Percentiles rank a stretch among this genome's conserved stretches.
Evolutionary conservation across 2,797 vertebrate species (phyloP).

Genomic region (Varecia variegata): DNA sequence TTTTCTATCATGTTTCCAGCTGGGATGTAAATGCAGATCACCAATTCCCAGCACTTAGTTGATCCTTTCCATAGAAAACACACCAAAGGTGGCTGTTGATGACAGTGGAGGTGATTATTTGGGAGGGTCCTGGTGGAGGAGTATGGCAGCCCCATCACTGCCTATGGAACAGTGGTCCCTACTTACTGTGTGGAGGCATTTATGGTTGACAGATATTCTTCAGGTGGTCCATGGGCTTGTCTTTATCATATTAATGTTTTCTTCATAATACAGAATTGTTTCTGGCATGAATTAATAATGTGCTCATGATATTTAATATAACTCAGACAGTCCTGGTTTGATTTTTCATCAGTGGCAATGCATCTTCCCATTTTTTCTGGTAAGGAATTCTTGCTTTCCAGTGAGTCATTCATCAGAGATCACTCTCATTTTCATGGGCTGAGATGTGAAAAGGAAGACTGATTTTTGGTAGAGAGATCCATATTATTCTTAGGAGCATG

Average conservation of each 20-base stretch:
- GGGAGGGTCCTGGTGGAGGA: not conserved
- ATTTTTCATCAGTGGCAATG: not conserved
- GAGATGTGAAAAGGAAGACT: not conserved
- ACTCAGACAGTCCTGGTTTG: not conserved
- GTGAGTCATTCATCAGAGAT: not conserved
- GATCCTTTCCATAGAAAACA: not conserved
- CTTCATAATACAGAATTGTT: not conserved
- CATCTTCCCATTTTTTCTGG: not conserved
- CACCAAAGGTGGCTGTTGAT: not conserved
- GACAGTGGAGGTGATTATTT: not conserved
- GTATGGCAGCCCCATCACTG: not conserved
- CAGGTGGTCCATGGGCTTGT: not conserved
- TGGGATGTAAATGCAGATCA: not conserved
- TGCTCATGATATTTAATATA: not conserved
- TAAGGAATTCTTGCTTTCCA: not conserved
- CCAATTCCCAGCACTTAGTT: not conserved
- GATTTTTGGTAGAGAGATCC: not conserved
- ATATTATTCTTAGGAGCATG: not conserved
- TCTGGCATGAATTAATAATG: conserved; percentile 6
- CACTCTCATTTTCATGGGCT: not conserved
- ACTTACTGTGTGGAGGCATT: not conserved
- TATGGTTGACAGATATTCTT: not conserved
- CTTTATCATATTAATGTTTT: conserved; percentile 36
- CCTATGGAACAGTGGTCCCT: not conserved
- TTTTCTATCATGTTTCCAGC: not conserved